Evolutionary conservation across 2,113 vertebrate genomes (phyloP).

Genomic region (Origma solitaria): DNA sequence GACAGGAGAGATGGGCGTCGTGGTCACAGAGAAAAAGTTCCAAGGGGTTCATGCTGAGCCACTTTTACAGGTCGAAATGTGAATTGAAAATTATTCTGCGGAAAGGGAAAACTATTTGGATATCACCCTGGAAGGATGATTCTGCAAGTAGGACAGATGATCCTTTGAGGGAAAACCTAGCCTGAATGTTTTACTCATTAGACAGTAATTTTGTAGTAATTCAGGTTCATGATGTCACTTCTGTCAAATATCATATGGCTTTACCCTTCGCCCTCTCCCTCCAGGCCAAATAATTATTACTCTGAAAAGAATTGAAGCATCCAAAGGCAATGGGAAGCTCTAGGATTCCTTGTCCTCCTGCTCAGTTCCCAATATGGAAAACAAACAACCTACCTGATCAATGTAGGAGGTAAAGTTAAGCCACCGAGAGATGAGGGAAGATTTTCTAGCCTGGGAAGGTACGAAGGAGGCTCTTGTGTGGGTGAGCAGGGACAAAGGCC

Average conservation of each 20-base stretch:
- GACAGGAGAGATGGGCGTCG: not conserved
- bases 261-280: constrained; percentile 7
- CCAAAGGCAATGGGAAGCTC: constrained; percentile 15
- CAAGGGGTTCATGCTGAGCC: not conserved
- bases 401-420: not conserved
- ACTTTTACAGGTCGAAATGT: not conserved
- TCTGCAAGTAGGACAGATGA: not conserved
- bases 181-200: constrained; percentile 47
- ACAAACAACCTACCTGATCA: not conserved
- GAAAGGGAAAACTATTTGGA: not conserved
- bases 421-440: constrained; percentile 2
- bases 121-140: not conserved
- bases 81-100: constrained; percentile 4
- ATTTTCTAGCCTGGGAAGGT: constrained; percentile 1
- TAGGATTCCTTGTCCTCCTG: constrained; percentile 32
- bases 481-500: not conserved
- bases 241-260: constrained; percentile 14
- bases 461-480: not conserved
- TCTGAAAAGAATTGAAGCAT: not conserved
- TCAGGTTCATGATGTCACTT: constrained; percentile 33
- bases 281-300: constrained; percentile 32
- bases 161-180: constrained; percentile 30
- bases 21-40: not conserved
- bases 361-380: constrained; percentile 4
- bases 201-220: not conserved